A percentile compares a stretch with the other conserved stretches of the same genome.
Conservation (phyloP, 2,888 invertebrate species). For the Micoletzkya japonica region DNA sequence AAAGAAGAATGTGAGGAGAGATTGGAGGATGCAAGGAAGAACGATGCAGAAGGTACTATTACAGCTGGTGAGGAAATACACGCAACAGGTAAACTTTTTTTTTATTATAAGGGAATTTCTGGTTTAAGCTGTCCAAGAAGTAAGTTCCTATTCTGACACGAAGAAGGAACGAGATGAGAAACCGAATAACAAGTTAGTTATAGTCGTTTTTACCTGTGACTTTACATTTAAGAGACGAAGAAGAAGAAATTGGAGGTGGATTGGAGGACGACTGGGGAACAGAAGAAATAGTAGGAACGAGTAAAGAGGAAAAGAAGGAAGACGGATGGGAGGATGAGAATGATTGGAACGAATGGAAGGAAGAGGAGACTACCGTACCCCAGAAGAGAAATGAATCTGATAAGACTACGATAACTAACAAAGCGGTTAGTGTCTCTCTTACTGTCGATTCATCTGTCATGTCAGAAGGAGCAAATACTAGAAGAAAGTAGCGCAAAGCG, state of each 20-base stretch:
- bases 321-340: neutral
- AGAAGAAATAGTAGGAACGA: neutral
- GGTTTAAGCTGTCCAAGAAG: neutral
- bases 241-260: constrained; percentile 25
- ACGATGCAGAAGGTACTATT: neutral
- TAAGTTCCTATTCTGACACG: no score
- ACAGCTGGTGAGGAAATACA: neutral
- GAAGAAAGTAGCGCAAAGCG: neutral
- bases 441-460: no score
- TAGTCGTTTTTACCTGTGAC: no score
- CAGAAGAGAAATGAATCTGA: no score
- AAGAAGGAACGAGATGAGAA: constrained; percentile 1
- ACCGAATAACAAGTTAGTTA: neutral
- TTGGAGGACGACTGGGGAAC: constrained; percentile 28
- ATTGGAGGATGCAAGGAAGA: neutral
- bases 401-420: no score
- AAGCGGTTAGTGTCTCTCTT: no score
- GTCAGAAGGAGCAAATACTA: no score
- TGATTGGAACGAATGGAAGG: neutral
- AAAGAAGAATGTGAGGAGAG: neutral
- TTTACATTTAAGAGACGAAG: constrained; percentile 16
- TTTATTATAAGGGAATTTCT: no score
- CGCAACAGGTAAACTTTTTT: neutral
- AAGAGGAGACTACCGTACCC: neutral
- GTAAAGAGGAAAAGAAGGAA: neutral